Conservation (phyloP, 2,113 vertebrate species). For the Zeus faber region DNA sequence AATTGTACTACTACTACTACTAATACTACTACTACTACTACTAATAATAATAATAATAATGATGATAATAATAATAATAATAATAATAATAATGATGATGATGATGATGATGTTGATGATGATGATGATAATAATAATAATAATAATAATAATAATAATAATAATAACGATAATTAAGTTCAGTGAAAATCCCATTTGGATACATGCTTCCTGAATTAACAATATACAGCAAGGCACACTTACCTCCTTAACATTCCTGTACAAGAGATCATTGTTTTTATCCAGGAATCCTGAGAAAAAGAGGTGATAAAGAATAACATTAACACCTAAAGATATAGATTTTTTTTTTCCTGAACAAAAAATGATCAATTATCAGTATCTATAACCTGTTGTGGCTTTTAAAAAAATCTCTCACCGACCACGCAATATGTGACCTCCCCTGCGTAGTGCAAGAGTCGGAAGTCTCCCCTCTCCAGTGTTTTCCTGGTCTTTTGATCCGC, state of each 20-base stretch:
- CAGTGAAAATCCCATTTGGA: not conserved
- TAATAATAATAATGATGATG: too few relatives aligned
- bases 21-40: too few relatives aligned
- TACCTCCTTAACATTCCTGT: slow-evolving; percentile 94
- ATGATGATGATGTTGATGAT: too few relatives aligned
- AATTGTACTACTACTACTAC: too few relatives aligned
- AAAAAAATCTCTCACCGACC: slow-evolving; percentile 76
- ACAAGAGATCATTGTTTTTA: slow-evolving; percentile 96
- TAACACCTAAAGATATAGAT: not conserved
- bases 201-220: too few relatives aligned
- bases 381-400: not conserved
- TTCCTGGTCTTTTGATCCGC: slow-evolving; percentile 84
- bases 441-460: slow-evolving; percentile 89
- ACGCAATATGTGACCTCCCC: slow-evolving; percentile 95
- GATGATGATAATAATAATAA: too few relatives aligned
- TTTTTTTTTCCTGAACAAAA: not conserved
- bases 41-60: too few relatives aligned
- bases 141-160: too few relatives aligned
- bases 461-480: slow-evolving; percentile 88
- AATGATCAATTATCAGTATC: not conserved
- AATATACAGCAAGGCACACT: slow-evolving; percentile 21
- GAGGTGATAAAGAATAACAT: not conserved
- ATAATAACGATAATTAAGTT: not conserved
- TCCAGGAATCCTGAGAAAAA: slow-evolving; percentile 86
- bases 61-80: too few relatives aligned